Evolutionary conservation across 2,888 invertebrate genomes (phyloP).

Genomic region (Oxycera nigricornis): DNA sequence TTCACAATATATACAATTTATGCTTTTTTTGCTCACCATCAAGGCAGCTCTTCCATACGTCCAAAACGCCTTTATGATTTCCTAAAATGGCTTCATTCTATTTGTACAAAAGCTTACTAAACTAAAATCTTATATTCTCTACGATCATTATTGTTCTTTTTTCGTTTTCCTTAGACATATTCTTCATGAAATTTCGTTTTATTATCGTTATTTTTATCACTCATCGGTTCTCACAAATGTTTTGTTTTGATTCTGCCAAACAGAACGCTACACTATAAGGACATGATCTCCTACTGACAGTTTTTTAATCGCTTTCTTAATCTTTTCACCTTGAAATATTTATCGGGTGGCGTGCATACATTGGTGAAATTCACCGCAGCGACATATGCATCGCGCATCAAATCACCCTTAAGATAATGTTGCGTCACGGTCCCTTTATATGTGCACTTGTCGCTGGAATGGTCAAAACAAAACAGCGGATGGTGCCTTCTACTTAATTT

Average conservation of each 20-base stretch:
- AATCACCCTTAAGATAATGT: conserved; percentile 65
- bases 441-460: conserved; percentile 62
- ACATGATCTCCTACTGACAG: conserved; percentile 47
- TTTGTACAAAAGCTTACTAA: conserved; percentile 22
- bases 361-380: conserved; percentile 57
- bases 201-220: background rate
- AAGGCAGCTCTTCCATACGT: too few species aligned
- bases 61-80: too few species aligned
- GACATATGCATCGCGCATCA: conserved; percentile 61
- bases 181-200: background rate
- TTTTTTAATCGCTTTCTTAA: conserved; percentile 49
- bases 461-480: conserved; percentile 66
- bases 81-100: too few species aligned
- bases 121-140: background rate
- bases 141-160: conserved; percentile 29
- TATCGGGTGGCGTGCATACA: conserved; percentile 57
- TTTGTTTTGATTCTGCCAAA: background rate
- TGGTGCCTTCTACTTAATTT: conserved; percentile 69
- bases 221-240: background rate
- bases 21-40: too few species aligned
- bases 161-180: background rate
- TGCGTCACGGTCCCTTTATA: conserved; percentile 65
- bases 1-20: too few species aligned
- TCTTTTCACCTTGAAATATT: conserved; percentile 54
- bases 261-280: background rate